Evolutionary conservation across 2,888 invertebrate genomes (phyloP).

Genomic region (Drosophila acutilabella): DNA sequence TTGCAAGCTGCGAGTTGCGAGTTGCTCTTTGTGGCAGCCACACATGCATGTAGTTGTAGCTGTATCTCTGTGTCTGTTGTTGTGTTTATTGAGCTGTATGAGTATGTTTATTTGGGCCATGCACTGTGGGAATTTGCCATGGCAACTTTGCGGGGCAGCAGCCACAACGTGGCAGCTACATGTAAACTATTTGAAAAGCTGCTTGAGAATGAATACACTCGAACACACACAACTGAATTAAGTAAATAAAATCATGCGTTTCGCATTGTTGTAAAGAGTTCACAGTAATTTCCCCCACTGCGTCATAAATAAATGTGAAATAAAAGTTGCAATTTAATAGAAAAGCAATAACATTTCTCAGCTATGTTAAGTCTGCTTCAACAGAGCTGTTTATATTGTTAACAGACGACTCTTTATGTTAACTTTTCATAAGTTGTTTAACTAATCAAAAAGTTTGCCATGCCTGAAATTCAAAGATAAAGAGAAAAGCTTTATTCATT

Average conservation of each 20-base stretch:
- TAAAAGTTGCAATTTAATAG: background rate
- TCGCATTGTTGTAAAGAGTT: slow-evolving; percentile 26
- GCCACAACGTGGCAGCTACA: slow-evolving; percentile 19
- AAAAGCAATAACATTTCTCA: background rate
- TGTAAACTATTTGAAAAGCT: slow-evolving; percentile 37
- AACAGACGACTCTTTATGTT: background rate
- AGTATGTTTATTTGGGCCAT: slow-evolving; percentile 58
- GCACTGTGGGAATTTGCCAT: slow-evolving; percentile 52
- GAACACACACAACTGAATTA: background rate
- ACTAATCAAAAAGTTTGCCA: too few species aligned
- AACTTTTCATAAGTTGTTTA: background rate
- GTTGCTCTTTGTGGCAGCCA: slow-evolving; percentile 28
- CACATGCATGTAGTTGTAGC: slow-evolving; percentile 1
- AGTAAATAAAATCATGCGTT: slow-evolving; percentile 34
- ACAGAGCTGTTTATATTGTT: background rate
- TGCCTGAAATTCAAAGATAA: too few species aligned
- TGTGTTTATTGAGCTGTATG: slow-evolving; percentile 60
- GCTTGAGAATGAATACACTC: slow-evolving; percentile 27
- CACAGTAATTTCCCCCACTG: slow-evolving; percentile 10
- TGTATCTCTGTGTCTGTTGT: slow-evolving; percentile 29
- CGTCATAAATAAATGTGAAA: slow-evolving; percentile 11
- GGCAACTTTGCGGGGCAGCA: slow-evolving; percentile 17
- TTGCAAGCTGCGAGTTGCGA: slow-evolving; percentile 28
- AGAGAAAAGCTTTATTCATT: too few species aligned
- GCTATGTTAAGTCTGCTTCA: background rate